These are phyloP conservation scores for Scaptomyza tumidula DNA, from an alignment of 2,888 invertebrate genomes.

Conservation along the genomic window DNA sequence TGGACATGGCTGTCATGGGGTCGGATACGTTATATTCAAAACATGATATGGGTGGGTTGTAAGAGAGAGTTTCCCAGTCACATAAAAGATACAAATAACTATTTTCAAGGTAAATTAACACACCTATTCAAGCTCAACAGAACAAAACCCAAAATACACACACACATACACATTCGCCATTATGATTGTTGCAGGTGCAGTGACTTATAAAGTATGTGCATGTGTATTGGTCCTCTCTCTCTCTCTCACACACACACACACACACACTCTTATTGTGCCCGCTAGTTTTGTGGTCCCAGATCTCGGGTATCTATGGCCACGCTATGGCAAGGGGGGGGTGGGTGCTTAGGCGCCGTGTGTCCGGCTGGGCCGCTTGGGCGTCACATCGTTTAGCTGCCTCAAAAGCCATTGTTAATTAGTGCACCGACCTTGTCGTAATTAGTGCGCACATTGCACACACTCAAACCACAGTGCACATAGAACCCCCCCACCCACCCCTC, in stretches of 20 bases:
- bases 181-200: slow-evolving; percentile 13
- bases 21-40: not conserved
- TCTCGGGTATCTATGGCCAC: slow-evolving; percentile 11
- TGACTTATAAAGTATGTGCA: slow-evolving; percentile 19
- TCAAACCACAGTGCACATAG: not conserved
- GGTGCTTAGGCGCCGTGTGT: not conserved
- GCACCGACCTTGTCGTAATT: slow-evolving; percentile 76
- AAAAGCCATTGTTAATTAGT: slow-evolving; percentile 79
- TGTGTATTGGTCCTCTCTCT: slow-evolving; percentile 7
- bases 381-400: slow-evolving; percentile 71
- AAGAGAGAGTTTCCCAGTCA: not conserved
- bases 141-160: not conserved
- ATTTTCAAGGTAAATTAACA: not conserved
- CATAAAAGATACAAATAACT: not conserved
- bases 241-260: too few relatives aligned
- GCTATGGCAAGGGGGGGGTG: slow-evolving; percentile 13
- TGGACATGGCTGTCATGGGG: not conserved
- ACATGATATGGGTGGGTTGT: too few relatives aligned
- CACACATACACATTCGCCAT: not conserved
- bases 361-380: slow-evolving; percentile 26
- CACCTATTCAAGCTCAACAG: not conserved
- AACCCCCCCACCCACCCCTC: not conserved
- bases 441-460: slow-evolving; percentile 66
- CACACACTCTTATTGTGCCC: not conserved
- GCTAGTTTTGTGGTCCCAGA: slow-evolving; percentile 4